phyloP scores from a whole-genome alignment of 35 echinoderm and acorn worm species.

The Anneissia japonica region DNA sequence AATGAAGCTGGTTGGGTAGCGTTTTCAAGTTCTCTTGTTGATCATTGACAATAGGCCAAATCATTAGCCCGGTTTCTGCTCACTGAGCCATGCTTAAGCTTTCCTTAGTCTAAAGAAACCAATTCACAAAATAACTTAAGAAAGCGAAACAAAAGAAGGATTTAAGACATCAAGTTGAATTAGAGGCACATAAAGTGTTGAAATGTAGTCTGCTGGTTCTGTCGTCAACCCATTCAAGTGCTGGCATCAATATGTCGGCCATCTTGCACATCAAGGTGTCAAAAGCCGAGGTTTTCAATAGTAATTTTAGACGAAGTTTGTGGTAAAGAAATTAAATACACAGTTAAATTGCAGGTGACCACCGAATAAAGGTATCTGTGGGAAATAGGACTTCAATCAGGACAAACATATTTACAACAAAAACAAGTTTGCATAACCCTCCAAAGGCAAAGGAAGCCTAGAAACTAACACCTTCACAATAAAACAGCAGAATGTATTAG shows the following conservation, averaged over 20 bases:
- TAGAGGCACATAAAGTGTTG: not conserved
- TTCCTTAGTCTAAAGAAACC: not conserved
- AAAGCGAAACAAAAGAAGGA: not conserved
- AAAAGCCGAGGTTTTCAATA: not conserved
- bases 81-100: not conserved
- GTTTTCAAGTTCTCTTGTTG: not conserved
- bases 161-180: not conserved
- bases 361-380: not conserved
- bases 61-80: not conserved
- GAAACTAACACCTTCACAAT: too few relatives aligned
- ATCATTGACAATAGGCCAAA: not conserved
- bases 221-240: not conserved
- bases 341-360: not conserved
- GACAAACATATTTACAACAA: too few relatives aligned
- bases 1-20: not conserved
- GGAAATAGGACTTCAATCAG: not conserved
- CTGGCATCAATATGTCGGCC: not conserved
- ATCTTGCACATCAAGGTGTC: not conserved
- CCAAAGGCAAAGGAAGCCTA: too few relatives aligned
- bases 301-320: not conserved
- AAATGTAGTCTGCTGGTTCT: not conserved
- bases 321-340: not conserved
- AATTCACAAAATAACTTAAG: slow-evolving; percentile 2
- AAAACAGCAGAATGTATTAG: too few relatives aligned
- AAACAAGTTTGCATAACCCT: too few relatives aligned